Evolutionary conservation across 2,797 vertebrate genomes (phyloP), one percentile per base, ranked within the genome.

Genomic region (Fundulus diaphanus): DNA sequence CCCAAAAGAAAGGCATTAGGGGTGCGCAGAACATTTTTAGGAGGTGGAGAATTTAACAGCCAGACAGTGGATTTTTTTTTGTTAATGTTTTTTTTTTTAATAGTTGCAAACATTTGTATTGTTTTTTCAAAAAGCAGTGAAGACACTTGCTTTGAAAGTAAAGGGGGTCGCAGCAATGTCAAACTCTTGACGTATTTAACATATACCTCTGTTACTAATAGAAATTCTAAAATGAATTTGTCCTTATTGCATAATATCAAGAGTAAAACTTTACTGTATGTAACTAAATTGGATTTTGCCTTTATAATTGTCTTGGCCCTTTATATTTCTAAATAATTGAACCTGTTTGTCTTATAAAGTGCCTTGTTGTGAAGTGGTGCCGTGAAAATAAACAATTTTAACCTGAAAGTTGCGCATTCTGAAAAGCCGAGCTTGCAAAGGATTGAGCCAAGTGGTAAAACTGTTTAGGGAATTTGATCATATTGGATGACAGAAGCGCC

Each of bases 1-100:
- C 16, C 46, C 70, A 71, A 79, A 70, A 76, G 44, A 78, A 79
- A 84, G 29, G 37, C 44, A 66, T 65, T 61, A 33, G 33, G 46
- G 77, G 33, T 68, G 70, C 46, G 69, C 44, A 74, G 61, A 79
- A n/a, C 74, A 48, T 70, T 35, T 68, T 68, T 15, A 77, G 57
- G 78, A 54, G 52, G 7, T 37, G n/a, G 40, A 31, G 48, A 65
- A 73, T 84, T 74, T 40, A 51, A 71, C 66, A 68, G 24, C 61
- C 27, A 42, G 51, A 54, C 12, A 52, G 42, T 57, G 70, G 27
- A 70, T 27, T 77, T 61, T 79, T 27, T 61, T n/a, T 75, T 74
- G n/a, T n/a, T n/a, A n/a, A n/a, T n/a, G 18, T 18, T 33, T 15
- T 61, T 20, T 33, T 0, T 33, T 7, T 59, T n/a, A n/a, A 11